These are phyloP conservation scores for Microcebus ravelobensis DNA, from an alignment of 2,113 vertebrate genomes.

Conservation along the genomic window DNA sequence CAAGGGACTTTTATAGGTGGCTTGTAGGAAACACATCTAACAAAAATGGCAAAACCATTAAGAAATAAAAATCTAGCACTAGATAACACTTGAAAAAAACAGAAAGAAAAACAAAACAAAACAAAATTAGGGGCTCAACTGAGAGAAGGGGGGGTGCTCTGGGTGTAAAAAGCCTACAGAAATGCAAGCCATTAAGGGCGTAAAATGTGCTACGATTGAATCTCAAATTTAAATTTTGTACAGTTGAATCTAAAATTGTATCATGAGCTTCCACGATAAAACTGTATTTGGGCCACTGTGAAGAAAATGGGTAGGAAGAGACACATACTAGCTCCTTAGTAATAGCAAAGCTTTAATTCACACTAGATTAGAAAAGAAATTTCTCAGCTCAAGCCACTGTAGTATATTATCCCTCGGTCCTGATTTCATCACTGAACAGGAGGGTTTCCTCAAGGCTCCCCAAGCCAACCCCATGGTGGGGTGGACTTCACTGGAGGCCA, in stretches of 20 bases:
- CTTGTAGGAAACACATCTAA: neutral
- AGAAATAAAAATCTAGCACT: neutral
- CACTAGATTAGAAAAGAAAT: neutral
- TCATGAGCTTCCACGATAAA: neutral
- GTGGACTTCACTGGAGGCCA: neutral
- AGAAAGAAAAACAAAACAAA: neutral
- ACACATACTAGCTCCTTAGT: neutral
- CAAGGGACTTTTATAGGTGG: neutral
- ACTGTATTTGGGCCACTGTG: neutral
- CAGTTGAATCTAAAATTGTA: neutral
- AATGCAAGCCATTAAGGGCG: neutral
- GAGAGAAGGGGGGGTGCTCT: neutral
- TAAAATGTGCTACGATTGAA: neutral
- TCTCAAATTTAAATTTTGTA: neutral
- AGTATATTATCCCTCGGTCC: neutral
- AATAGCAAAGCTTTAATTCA: neutral
- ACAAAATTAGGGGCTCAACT: neutral
- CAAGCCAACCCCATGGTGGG: neutral
- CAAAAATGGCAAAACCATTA: slow-evolving; percentile 16
- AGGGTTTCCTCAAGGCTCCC: neutral
- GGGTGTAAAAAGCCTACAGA: neutral
- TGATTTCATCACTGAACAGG: neutral
- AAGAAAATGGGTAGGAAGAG: neutral
- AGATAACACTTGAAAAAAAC: neutral
- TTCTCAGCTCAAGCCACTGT: neutral